Evolutionary conservation across 2,888 invertebrate species (phyloP), one percentile per base, ranked within the genome.

Genomic region (Diloba caeruleocephala): DNA sequence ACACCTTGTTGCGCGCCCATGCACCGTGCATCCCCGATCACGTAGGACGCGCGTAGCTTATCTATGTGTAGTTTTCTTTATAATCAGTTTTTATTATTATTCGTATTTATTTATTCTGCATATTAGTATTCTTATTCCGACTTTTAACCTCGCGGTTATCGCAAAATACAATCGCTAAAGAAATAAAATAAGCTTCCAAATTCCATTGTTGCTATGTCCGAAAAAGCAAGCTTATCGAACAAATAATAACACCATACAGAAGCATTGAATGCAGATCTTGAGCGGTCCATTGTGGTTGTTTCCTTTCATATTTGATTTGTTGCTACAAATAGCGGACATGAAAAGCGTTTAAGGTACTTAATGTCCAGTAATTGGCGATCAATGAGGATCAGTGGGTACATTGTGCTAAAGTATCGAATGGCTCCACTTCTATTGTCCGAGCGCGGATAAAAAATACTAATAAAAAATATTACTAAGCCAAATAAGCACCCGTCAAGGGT

Each of bases 331-430:
- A 91, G 82, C 85, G 84, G 84, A 84, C 84, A 85, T 91, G 86
- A 91, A 92, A 90, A 85, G 90, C 91, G 86, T 88, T 90, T 86
- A 81, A 91, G 91, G 92, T 92, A 92, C 93, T 93, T 92, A 92
- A 92, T 92, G 93, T 93, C 93, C 92, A 87, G 93, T 93, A 93
- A 93, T 93, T 92, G 93, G 92, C 91, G 92, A 90, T 93, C 92
- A 93, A 92, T 93, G 90, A 91, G 92, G 92, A 92, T 93, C 93
- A 92, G 89, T 93, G 93, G 93, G 93, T 74, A 90, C 91, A 93
- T 93, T 93, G 93, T 93, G 84, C 79, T 82, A 83, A 82, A 86
- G 82, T 85, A 89, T 87, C 87, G 88, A 87, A 87, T 85, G 75
- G 83, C 81, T 72, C 64, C 38, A 53, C 55, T 57, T 69, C 82